Evolutionary conservation across 2,888 invertebrate genomes (phyloP), one percentile per base, ranked within the genome.

Genomic region (Diarsia brunnea): DNA sequence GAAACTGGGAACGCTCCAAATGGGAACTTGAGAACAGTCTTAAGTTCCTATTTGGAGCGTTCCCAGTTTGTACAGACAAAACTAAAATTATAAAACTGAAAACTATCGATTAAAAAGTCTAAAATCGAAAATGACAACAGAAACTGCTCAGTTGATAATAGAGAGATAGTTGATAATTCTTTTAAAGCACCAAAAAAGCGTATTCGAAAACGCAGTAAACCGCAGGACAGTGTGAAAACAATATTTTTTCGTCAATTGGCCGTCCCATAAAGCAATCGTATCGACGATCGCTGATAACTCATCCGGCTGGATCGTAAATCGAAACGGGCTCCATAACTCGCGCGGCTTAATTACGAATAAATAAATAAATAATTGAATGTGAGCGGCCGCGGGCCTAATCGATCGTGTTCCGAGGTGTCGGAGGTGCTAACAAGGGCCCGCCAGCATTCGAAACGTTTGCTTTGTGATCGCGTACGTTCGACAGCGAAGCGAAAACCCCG

Each of bases 351-450:
- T 97, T 96, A 96, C 96, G 96, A 96, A 97, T 96, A 96, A 96
- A 96, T 96, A 96, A 96, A 96, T 96, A 96, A 96, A 96, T 97
- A 96, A 97, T 96, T 96, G 96, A 96, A 96, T 95, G 95, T 95
- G 95, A 95, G 94, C 94, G 95, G 96, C 96, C 96, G 94, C 93
- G 94, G 96, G 96, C 95, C 92, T 95, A 96, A 96, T 95, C 95
- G 96, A 95, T 95, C 95, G 92, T 90, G 89, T 91, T 87, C 88
- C 79, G 81, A 92, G 91, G 92, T 92, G 93, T 93, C 89, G 88
- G 91, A 96, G 95, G 96, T 95, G 96, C 93, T 96, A 96, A 96
- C 96, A 96, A 96, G 96, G 91, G 89, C 91, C 91, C 89, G 86
- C 85, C 85, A 88, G 87, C 85, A 82, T 75, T 78, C 84, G 79